Base-by-base conservation (phyloP, 1,140 invertebrate species). In the Calosoma granatense region DNA sequence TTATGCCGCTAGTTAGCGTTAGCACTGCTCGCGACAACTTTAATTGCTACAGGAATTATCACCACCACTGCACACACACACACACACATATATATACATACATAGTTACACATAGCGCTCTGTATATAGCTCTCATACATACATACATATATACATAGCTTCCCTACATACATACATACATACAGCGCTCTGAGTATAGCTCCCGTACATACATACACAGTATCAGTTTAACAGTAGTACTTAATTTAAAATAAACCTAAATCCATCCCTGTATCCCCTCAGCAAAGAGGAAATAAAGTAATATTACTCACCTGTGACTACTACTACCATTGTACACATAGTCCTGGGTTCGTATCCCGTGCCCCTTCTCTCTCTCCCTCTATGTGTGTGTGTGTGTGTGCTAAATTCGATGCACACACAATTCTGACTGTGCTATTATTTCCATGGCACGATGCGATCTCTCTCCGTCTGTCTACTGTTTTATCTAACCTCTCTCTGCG, bases 11-110 rank as follows among this genome's bases (percentile, higher is more conserved):
- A 47, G 41, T 47, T 47, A 47, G 41, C 41, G 41, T 17, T 12
- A 47, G 41, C 41, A 47, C 6, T 17, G 41, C 41, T 6, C 41
- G 41, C 41, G 41, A 47, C 41, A 47, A 47, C 41, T 47, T 47
- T 47, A 47, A 47, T 47, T 47, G 41, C 41, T 47, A n/a, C 3
- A 47, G 41, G 41, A 47, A 47, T 47, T 47, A 47, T 47, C 41
- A 36, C 26, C 26, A 36, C 26, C 6, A 36, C n/a, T 6, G 26
- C 26, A 36, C 26, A 9, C 26, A 36, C 6, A 36, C 26, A 36
- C 26, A 36, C 26, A 36, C 26, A 36, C n/a, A 47, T 47, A 47
- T 47, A 47, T 47, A 47, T 47, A 47, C 17, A 47, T 47, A 53
- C 22, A 53, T 53, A 53, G 19, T 20, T 53, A 53, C 22, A 53